Conservation (phyloP, 2,797 vertebrate species). For the Lateolabrax maculatus region DNA sequence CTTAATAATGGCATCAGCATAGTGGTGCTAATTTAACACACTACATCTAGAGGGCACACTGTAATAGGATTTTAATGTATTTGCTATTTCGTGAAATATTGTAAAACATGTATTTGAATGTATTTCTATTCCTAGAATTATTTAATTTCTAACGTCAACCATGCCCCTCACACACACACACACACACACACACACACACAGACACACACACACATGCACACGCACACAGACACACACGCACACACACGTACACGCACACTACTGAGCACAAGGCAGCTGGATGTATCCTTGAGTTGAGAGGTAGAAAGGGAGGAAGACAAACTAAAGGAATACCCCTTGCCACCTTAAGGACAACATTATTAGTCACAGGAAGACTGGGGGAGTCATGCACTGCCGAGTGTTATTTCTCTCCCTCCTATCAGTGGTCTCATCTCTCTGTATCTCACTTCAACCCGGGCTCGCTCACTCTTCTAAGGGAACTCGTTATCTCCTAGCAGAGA, state of each 20-base stretch:
- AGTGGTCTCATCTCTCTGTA: slow-evolving; percentile 72
- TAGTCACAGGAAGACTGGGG: slow-evolving; percentile 66
- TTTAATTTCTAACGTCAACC: too few species aligned
- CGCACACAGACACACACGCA: not conserved
- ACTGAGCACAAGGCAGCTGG: not conserved
- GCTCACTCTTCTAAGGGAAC: slow-evolving; percentile 56
- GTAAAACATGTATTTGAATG: not conserved
- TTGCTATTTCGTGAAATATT: not conserved
- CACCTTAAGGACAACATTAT: slow-evolving; percentile 78
- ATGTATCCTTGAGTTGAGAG: slow-evolving; percentile 27
- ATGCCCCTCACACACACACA: slow-evolving; percentile 11
- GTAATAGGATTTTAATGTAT: too few species aligned
- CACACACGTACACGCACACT: too few species aligned
- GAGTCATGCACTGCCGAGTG: slow-evolving; percentile 60
- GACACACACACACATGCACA: too few species aligned
- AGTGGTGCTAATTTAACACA: not conserved
- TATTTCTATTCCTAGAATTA: not conserved
- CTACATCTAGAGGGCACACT: not conserved
- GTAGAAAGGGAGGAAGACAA: slow-evolving; percentile 35
- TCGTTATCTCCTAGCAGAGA: slow-evolving; percentile 70
- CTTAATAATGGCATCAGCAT: not conserved
- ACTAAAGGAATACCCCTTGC: slow-evolving; percentile 52
- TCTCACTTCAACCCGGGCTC: slow-evolving; percentile 58
- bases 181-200: slow-evolving; percentile 6
- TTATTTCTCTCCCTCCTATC: slow-evolving; percentile 67